Evolutionary conservation across 2,888 invertebrate genomes (phyloP).

Genomic region (Spodoptera littoralis): DNA sequence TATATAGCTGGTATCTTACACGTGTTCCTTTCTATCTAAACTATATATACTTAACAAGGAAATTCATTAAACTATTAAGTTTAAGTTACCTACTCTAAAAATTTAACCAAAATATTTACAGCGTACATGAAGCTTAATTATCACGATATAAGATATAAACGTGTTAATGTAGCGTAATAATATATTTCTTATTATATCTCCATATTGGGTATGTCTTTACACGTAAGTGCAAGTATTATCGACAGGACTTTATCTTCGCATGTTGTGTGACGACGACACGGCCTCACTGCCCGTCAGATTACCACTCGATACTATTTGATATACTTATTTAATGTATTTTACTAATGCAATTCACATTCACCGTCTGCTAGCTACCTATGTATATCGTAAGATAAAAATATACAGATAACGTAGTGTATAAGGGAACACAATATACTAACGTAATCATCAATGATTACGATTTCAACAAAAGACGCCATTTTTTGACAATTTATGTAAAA

Average conservation of each 20-base stretch:
- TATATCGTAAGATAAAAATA: constrained; percentile 46
- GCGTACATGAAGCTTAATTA: neutral
- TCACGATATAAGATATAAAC: constrained; percentile 2
- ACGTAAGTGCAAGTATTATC: constrained; percentile 68
- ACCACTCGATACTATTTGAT: constrained; percentile 53
- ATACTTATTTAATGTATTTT: constrained; percentile 38
- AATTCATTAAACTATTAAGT: too few species aligned
- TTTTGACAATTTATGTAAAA: constrained; percentile 38
- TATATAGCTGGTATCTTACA: too few species aligned
- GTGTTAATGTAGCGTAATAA: constrained; percentile 17
- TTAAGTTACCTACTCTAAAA: too few species aligned
- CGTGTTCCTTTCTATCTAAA: too few species aligned
- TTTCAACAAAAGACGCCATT: constrained; percentile 22
- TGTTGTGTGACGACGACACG: constrained; percentile 58
- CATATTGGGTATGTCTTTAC: constrained; percentile 41
- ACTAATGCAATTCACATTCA: constrained; percentile 45
- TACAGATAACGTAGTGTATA: constrained; percentile 31
- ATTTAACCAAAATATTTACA: neutral
- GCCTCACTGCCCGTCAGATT: constrained; percentile 54
- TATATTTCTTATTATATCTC: constrained; percentile 34
- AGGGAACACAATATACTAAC: constrained; percentile 34
- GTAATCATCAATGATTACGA: constrained; percentile 41
- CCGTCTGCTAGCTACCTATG: constrained; percentile 15
- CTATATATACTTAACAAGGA: too few species aligned
- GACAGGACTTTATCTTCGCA: constrained; percentile 56